A percentile compares a stretch with the other conserved stretches of the same genome.
These are phyloP conservation scores for Apodemus speciosus DNA, from an alignment of 2,113 vertebrate genomes.

Conservation along the genomic window DNA sequence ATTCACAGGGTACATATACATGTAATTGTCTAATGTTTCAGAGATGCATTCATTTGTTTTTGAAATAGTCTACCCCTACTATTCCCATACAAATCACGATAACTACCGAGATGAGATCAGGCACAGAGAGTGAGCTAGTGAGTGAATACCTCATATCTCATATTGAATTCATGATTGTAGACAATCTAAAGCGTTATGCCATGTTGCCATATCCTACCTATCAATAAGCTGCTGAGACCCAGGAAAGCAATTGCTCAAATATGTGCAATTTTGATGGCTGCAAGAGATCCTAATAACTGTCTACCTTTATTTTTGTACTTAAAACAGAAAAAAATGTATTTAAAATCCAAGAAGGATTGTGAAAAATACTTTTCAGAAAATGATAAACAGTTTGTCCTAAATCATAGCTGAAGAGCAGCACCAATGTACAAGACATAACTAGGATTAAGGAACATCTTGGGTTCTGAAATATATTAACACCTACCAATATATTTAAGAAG, in stretches of 20 bases:
- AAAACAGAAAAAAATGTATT: constrained; percentile 22
- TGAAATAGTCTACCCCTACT: background rate
- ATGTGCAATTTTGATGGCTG: background rate
- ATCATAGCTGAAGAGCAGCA: background rate
- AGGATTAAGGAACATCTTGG: background rate
- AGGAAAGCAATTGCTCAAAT: background rate
- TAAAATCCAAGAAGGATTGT: background rate
- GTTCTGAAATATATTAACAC: background rate
- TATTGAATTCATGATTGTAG: background rate
- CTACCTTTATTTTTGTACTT: background rate
- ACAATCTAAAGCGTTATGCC: background rate
- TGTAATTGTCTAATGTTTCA: background rate
- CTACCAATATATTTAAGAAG: background rate
- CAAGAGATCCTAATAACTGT: background rate
- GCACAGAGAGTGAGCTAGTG: background rate
- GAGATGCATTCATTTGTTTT: background rate
- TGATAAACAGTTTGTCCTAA: background rate
- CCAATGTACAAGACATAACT: background rate
- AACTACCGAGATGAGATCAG: background rate
- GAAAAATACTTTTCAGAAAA: background rate
- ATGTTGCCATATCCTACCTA: background rate
- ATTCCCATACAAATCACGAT: background rate
- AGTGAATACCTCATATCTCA: background rate
- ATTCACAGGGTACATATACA: background rate
- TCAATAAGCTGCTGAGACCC: background rate